Percentiles rank a stretch among this genome's conserved stretches.
Evolutionary conservation across 2,797 vertebrate species (phyloP).

Genomic region (Phyllotis vaccarum): DNA sequence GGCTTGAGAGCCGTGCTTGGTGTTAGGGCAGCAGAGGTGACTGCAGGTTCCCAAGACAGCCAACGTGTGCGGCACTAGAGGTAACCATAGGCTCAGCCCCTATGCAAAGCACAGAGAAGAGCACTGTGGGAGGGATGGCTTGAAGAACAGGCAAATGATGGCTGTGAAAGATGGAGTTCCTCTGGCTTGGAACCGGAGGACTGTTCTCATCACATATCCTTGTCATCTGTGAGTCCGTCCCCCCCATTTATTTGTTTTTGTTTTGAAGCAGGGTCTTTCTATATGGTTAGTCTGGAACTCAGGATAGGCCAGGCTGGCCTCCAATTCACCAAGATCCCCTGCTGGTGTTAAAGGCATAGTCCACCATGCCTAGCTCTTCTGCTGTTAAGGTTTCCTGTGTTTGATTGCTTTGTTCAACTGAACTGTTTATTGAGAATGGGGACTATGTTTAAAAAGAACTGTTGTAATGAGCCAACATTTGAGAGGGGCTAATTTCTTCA

Average conservation of each 20-base stretch:
- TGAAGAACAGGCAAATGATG: neutral
- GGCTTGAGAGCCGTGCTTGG: too few relatives aligned
- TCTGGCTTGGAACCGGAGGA: neutral
- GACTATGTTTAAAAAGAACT: neutral
- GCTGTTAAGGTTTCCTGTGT: too few relatives aligned
- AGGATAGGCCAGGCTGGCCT: neutral
- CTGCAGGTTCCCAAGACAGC: neutral
- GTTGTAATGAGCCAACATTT: neutral
- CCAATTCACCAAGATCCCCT: neutral
- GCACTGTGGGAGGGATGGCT: too few relatives aligned
- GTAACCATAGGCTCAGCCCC: neutral
- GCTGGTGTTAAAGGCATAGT: neutral
- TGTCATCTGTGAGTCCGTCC: neutral
- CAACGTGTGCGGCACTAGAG: too few relatives aligned
- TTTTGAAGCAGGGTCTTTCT: neutral
- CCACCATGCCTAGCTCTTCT: neutral
- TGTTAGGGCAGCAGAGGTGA: neutral
- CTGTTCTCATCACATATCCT: neutral
- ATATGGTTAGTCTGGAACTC: neutral
- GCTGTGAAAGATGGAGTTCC: neutral
- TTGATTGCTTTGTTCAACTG: neutral
- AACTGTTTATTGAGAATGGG: neutral
- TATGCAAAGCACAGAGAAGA: neutral
- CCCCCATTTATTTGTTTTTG: neutral
- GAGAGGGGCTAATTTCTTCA: conserved; percentile 31